Evolutionary conservation across 2,113 vertebrate genomes (phyloP), one percentile per base, ranked within the genome.

Genomic region (Mormyrus lacerda): DNA sequence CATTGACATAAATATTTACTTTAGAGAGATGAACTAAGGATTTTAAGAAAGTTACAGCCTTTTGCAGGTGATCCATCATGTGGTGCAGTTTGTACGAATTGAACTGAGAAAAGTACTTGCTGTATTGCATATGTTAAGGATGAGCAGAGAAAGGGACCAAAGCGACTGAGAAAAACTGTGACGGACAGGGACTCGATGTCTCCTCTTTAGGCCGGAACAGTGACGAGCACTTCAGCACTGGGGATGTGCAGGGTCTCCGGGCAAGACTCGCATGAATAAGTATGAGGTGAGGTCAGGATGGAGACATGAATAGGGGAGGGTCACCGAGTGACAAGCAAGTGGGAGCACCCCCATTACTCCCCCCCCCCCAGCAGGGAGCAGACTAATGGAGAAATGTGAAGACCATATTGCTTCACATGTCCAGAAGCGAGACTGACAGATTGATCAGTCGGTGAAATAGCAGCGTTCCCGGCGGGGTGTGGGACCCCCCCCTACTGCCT

Each of bases 401-500:
- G 92, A 94, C 95, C 97, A 97, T 97, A 97, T 97, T 99, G 97
- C 97, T 96, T 94, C 92, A 93, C 90, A 10, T 97, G 97, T 98
- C 97, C 97, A 95, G 97, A 94, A 92, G 95, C 95, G 96, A 93
- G 95, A 94, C 93, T 97, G 97, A 97, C 97, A 98, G 97, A 98
- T 98, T 98, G 97, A 99, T 97, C 96, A 97, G 96, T 97, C 95
- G 96, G 91, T 96, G 96, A 97, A 97, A 98, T 97, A 97, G 96
- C 95, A 90, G 93, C 42, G 90, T 95, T 93, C 92, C 95, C 94
- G 92, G 87, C 91, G 94, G 93, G 91, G 87, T 85, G 89, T 90
- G 76, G 44, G 55, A 58, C 58, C 48, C 88, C 48, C 88, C 82
- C 90, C 89, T 13, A 61, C 69, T 69, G 93, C 93, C 92, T 73